phyloP scores from a whole-genome alignment of 2,113 vertebrate species.

The human (Homo sapiens) region GRCh38 chr14:80113501-80114000 shows the following conservation, averaged over 20 bases:
- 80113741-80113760: neutral
- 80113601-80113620: neutral
- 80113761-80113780: neutral
- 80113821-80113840: neutral
- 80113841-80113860: neutral
- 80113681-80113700: neutral
- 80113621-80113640: neutral
- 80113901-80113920: neutral
- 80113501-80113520: neutral
- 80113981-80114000: neutral
- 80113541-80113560: neutral
- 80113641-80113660: neutral
- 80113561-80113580: neutral
- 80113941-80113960: neutral
- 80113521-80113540: slow-evolving; percentile 20
- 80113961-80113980: neutral
- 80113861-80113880: neutral
- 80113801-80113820: neutral
- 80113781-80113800: neutral
- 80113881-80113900: neutral
- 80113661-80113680: neutral
- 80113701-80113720: neutral
- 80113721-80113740: neutral
- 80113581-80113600: neutral
- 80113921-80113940: neutral